Base-by-base conservation (phyloP, 2,797 vertebrate species). In the Cirrhinus mrigala region DNA sequence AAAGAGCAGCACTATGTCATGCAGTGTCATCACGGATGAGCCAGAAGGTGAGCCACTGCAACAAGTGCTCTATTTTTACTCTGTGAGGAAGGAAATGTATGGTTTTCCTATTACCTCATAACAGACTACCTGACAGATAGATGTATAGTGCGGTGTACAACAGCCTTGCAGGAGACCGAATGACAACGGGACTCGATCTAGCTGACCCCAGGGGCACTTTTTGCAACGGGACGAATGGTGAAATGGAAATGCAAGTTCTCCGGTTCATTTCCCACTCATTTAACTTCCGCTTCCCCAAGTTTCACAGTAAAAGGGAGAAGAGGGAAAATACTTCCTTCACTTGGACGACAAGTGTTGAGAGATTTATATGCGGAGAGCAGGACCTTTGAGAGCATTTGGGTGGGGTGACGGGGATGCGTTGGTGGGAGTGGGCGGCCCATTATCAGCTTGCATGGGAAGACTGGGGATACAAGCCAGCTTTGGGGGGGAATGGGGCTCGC, bases 341-440 rank as follows among this genome's bases (percentile, higher is more conserved):
- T 33, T 60, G 73, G 46, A 80, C 33, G 94, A 94, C 90, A 84
- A 88, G 92, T 75, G 87, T 91, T 92, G 94, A 94, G 91, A 96
- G 95, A 96, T 95, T 95, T 94, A 95, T 93, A 92, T 91, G 92
- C n/a, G 37, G 71, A 50, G 87, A 92, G 92, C 84, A 91, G 90
- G 90, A 91, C 90, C 90, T 91, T 89, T 92, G 94, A 93, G 94
- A 89, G 89, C 90, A 89, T 24, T 77, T 44, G 73, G 37, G 70
- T 69, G 66, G 68, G 33, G 60, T 83, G 58, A 83, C n/a, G 60
- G 29, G 64, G 79, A 77, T 60, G 64, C 33, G 54, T 50, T 48
- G 44, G 46, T 71, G 93, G 93, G 94, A 95, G 96, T 93, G 93
- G 95, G 93, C 89, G 94, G 92, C 89, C 92, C 92, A 89, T 85